Evolutionary conservation across 1,140 invertebrate genomes (phyloP), one percentile per base, ranked within the genome.

Genomic region (Drosophila mojavensis): DNA sequence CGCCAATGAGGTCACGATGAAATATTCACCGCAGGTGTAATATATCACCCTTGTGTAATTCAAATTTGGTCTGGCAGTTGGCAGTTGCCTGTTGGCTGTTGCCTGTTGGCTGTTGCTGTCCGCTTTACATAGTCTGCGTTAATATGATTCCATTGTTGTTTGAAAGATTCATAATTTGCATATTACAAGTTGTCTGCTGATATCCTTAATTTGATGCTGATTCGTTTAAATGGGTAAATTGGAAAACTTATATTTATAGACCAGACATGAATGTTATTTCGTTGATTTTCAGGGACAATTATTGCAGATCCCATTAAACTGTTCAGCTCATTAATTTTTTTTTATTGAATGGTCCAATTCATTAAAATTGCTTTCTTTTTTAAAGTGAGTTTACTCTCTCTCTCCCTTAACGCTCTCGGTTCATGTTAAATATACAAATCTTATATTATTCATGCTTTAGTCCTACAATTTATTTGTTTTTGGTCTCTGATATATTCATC

Each of bases 11-110:
- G 15, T 41, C 48, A 74, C 71, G 71, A 80, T 77, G 79, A 79
- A 77, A 79, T 88, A 77, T 88, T 88, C 79, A 81, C 79, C 79
- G 62, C 62, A 71, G 83, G 83, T 88, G 84, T 85, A 79, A 89
- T 88, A 88, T 86, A 79, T 83, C 66, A 88, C 66, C 72, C 66
- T 88, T 77, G 71, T 83, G 56, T 51, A 76, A 86, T 88, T 86
- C 79, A 78, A 88, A 88, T 83, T 83, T 56, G 33, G 30, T 43
- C 36, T 58, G 79, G 48, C 70, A 70, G 70, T 76, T 76, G 67
- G 67, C 62, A 72, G 43, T 56, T 58, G 10, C 61, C 58, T 66
- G 43, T 56, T 58, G 5, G 15, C 13, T 36, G 59, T 65, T 66
- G 28, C 20, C 36, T n/a, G 20, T 20, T 47, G 15, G 10, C 39